Base-by-base conservation (phyloP, 53 echinoderm and acorn worm species). In the Stichopus horrens region DNA sequence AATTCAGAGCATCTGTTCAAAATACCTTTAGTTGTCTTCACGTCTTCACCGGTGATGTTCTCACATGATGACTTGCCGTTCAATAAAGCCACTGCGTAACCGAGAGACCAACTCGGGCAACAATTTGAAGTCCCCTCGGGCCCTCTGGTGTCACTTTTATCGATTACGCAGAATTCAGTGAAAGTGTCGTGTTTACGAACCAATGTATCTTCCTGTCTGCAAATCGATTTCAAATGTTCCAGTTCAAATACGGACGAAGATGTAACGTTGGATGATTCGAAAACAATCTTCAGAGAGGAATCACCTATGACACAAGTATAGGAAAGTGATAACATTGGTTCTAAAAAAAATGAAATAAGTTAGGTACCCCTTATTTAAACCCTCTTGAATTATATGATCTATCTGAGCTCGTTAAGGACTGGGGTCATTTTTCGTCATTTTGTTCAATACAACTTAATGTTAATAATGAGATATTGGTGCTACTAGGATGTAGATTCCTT, bases 51-150 rank as follows among this genome's bases (percentile, higher is more conserved):
- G 19, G 53, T 77, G 55, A 94, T 81, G 23, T 95, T 91, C 7
- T 21, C 83, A 65, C 97, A 97, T 11, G 92, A 86, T 1, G 76
- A 6, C 87, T 91, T 94, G 54, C 89, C 84, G 73, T 88, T 91
- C 52, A 97, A 66, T 9, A 90, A 65, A 19, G 97, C 95, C n/a
- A 95, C 88, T 21, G 88, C 91, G 60, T 95, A 87, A 19, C 95
- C 95, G 5, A 97, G 86, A 4, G 97, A 97, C 89, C 89, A 90
- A 23, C 90, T 95, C 23, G 88, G 68, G 63, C 87, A 88, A 73
- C 91, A 90, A 5, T 57, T 18, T 51, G 56, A 7, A 20, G 71
- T 71, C 19, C 7, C 21, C 16, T 7, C 6, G 18, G 4, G n/a
- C n/a, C 6, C 14, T 4, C 6, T 18, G 6, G 14, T 18, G 18